Percentiles rank a stretch among this genome's conserved stretches.
phyloP scores from a whole-genome alignment of 2,797 vertebrate species.

The Tenualosa thibaudeaui region DNA sequence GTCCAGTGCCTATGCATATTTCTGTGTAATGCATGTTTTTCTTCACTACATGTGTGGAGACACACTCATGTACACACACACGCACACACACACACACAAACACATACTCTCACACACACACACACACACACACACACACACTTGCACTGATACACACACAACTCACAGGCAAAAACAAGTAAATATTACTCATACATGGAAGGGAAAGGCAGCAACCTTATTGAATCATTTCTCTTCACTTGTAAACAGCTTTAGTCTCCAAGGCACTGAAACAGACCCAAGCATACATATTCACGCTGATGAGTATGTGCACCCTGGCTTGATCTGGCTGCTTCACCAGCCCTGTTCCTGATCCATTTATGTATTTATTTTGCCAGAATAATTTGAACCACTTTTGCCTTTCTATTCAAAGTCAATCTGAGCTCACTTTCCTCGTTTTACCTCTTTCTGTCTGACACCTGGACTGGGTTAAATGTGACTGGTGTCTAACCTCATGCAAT shows the following conservation, averaged over 20 bases:
- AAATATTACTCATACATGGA: conserved; percentile 25
- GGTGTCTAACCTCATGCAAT: conserved; percentile 46
- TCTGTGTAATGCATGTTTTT: neutral
- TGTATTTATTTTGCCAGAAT: conserved; percentile 52
- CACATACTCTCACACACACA: neutral
- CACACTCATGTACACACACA: conserved; percentile 28
- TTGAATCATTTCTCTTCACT: conserved; percentile 16
- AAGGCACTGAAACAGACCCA: neutral
- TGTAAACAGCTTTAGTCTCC: conserved; percentile 26
- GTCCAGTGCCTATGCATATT: conserved; percentile 2
- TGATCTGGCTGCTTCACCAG: conserved; percentile 51
- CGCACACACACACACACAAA: conserved; percentile 14
- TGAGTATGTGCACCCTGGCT: conserved; percentile 31
- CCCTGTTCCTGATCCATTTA: conserved; percentile 46
- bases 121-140: conserved; percentile 11
- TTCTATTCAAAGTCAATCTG: conserved; percentile 59
- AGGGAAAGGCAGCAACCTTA: conserved; percentile 28
- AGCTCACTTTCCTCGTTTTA: conserved; percentile 44
- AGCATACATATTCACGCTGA: conserved; percentile 14
- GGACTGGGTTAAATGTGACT: conserved; percentile 54
- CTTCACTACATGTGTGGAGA: neutral
- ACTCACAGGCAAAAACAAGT: conserved; percentile 1
- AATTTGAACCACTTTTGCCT: conserved; percentile 49
- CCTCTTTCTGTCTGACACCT: conserved; percentile 53
- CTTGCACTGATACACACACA: neutral